Evolutionary conservation across 2,113 vertebrate species (phyloP).

Genomic region (Setophaga petechia): DNA sequence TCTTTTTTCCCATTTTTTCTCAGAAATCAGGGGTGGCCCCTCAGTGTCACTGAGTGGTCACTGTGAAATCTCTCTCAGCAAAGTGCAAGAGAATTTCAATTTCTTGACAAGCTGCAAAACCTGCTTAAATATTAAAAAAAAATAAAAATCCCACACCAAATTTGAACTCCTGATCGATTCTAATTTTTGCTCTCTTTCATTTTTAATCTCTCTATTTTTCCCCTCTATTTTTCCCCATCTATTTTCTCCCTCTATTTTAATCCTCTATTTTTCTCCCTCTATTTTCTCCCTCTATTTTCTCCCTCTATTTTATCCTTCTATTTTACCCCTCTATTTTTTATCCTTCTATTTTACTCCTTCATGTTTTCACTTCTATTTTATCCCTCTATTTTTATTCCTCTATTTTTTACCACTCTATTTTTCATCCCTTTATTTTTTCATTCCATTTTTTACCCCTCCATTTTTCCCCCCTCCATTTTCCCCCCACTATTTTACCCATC

Average conservation of each 20-base stretch:
- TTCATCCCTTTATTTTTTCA: too few relatives aligned
- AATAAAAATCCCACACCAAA: not conserved
- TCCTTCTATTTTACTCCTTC: not conserved
- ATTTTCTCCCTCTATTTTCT: not conserved
- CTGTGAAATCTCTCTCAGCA: rapidly evolving
- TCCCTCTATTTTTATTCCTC: too few relatives aligned
- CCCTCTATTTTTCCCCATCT: not conserved
- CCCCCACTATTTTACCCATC: too few relatives aligned
- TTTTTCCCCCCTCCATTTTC: too few relatives aligned
- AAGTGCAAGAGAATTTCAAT: not conserved
- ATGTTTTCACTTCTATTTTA: too few relatives aligned
- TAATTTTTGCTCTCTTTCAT: rapidly evolving
- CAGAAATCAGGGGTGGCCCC: rapidly evolving
- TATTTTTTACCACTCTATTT: too few relatives aligned
- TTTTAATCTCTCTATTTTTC: too few relatives aligned
- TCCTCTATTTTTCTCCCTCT: not conserved
- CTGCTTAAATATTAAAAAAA: not conserved
- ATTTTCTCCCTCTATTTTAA: too few relatives aligned
- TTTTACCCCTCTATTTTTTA: not conserved
- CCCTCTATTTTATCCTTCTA: too few relatives aligned
- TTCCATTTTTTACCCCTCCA: too few relatives aligned
- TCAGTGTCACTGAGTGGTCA: too few relatives aligned
- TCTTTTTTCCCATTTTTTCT: not conserved
- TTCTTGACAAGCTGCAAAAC: not conserved
- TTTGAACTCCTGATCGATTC: not conserved